A percentile compares a stretch with the other conserved stretches of the same genome.
Conservation (phyloP, 2,888 invertebrate genomes). For the Watsonalla cultraria region DNA sequence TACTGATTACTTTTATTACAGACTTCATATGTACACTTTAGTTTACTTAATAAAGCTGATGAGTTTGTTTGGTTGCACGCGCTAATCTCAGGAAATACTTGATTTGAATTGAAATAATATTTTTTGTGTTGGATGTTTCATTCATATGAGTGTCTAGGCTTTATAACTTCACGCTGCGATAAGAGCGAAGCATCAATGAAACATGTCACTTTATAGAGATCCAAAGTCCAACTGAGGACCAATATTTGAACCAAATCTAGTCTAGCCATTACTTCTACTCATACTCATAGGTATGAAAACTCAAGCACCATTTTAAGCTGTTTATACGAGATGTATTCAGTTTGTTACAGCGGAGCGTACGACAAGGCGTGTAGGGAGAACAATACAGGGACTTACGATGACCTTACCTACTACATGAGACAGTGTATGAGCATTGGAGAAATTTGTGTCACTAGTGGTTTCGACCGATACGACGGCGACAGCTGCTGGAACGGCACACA, state of each 20-base stretch:
- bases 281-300: not conserved
- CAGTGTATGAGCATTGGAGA: slow-evolving; percentile 67
- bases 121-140: too few species aligned
- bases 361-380: slow-evolving; percentile 70
- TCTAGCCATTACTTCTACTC: too few species aligned
- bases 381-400: slow-evolving; percentile 43
- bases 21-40: slow-evolving; percentile 1
- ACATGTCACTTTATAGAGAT: too few species aligned
- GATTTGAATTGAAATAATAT: too few species aligned
- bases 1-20: slow-evolving; percentile 5
- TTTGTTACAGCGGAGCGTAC: slow-evolving; percentile 82
- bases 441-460: slow-evolving; percentile 67
- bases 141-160: too few species aligned
- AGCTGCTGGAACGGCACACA: slow-evolving; percentile 60
- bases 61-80: too few species aligned
- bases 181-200: too few species aligned
- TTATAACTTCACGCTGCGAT: too few species aligned
- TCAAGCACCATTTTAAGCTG: not conserved
- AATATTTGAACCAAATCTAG: too few species aligned
- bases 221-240: too few species aligned
- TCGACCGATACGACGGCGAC: slow-evolving; percentile 55
- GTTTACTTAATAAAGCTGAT: too few species aligned
- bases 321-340: slow-evolving; percentile 47
- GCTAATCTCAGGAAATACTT: too few species aligned
- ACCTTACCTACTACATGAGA: slow-evolving; percentile 74